Base-by-base conservation (phyloP, 92 coral and sea anemone species). In the Epizoanthus scotinus region DNA sequence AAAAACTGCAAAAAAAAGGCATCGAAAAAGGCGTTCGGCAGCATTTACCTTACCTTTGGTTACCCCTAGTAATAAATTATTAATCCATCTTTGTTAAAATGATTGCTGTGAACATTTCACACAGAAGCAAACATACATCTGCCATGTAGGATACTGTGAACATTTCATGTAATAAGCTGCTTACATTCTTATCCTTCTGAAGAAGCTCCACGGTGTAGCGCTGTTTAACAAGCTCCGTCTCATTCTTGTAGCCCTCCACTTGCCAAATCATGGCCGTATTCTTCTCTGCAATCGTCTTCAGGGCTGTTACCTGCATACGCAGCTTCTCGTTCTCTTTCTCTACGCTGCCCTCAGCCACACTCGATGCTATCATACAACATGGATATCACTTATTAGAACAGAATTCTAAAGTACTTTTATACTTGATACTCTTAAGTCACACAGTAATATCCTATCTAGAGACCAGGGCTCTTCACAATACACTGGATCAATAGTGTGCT, bases 271-370 rank as follows among this genome's bases (percentile, higher is more conserved):
- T 86, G 71, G 75, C 82, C 17, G 86, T 85, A 77, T 92, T 90
- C 75, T 92, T 92, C 74, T 91, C 92, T 13, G 97, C 97, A 19
- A 91, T 52, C 38, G 88, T 94, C 63, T 91, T 92, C 70, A 92
- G 70, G 38, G 94, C 87, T 53, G 86, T 79, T 47, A 86, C 92
- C 74, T 92, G 97, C 20, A 88, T 87, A 12, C 92, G 85, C 29
- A 85, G 69, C 73, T 92, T 92, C 75, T 81, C 85, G n/a, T 92
- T 91, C 38, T 92, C 90, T 77, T 85, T 74, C 82, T 85, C 88
- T 1, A 84, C 69, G 31, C 68, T 59, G 38, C 67, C 68, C 21
- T 75, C 68, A 42, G 81, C 81, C 63, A 60, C 72, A 52, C 58
- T 40, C 15, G 86, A 65, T 40, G 67, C 86, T 55, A 64, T 64